Evolutionary conservation across 2,113 vertebrate genomes (phyloP).

Genomic region (Peromyscus maniculatus): DNA sequence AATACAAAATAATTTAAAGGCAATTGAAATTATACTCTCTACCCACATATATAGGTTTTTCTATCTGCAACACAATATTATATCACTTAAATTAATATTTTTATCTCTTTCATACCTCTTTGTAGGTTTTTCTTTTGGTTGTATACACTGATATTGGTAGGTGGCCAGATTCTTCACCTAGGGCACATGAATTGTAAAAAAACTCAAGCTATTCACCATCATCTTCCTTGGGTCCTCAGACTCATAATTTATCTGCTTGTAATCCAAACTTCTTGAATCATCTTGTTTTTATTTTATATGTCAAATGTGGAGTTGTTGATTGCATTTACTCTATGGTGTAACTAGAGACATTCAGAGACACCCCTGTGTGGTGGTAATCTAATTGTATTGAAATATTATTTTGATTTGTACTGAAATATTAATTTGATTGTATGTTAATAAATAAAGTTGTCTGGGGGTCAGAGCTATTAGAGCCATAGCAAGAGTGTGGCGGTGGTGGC

Average conservation of each 20-base stretch:
- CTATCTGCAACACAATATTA: not conserved
- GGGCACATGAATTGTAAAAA: not conserved
- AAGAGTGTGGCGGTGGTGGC: no score
- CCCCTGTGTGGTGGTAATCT: no score
- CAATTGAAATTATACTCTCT: not conserved
- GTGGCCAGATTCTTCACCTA: not conserved
- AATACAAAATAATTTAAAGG: slow-evolving; percentile 25
- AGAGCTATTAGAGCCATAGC: no score
- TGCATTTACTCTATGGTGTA: not conserved
- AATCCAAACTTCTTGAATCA: not conserved
- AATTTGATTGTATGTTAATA: no score
- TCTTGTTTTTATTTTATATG: not conserved
- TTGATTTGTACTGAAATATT: no score
- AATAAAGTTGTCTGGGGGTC: no score
- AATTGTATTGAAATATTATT: no score
- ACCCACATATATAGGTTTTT: not conserved
- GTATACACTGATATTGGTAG: not conserved
- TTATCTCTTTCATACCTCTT: not conserved
- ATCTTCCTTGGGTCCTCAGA: not conserved
- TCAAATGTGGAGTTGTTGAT: not conserved
- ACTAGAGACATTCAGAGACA: not conserved
- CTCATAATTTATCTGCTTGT: not conserved
- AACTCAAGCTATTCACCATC: not conserved
- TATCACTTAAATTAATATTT: slow-evolving; percentile 25
- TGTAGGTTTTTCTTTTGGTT: not conserved